Evolutionary conservation across 2,888 invertebrate genomes (phyloP).

Genomic region (Xestia ashworthii): DNA sequence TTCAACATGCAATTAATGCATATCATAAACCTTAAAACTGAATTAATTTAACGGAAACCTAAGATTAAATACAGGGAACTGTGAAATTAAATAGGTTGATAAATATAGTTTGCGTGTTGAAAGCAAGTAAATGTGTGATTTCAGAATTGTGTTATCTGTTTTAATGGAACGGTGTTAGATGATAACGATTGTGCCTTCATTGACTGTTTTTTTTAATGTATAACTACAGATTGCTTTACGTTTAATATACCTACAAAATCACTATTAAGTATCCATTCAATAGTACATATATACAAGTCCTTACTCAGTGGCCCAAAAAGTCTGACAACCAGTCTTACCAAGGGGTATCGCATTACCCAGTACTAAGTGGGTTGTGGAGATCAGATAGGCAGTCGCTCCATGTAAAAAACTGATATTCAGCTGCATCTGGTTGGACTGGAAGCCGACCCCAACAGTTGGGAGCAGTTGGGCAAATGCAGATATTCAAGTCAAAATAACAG

Average conservation of each 20-base stretch:
- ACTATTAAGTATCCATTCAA: no score
- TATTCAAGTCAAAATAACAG: not conserved
- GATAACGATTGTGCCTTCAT: not conserved
- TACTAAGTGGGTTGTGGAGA: no score
- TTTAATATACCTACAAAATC: no score
- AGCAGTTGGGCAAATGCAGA: no score
- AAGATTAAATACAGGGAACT: constrained; percentile 37
- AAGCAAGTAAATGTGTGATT: constrained; percentile 26
- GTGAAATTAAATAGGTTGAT: constrained; percentile 33
- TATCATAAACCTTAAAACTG: constrained; percentile 35
- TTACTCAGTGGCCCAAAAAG: no score
- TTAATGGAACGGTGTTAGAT: not conserved
- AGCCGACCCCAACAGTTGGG: no score
- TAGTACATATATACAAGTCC: no score
- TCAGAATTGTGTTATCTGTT: constrained; percentile 3
- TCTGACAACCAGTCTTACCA: no score
- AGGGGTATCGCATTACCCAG: no score
- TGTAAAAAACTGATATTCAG: no score
- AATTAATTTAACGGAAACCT: constrained; percentile 47
- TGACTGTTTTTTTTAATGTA: not conserved
- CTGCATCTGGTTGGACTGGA: no score
- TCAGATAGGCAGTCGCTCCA: no score
- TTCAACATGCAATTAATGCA: constrained; percentile 25
- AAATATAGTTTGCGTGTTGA: constrained; percentile 32
- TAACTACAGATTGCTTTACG: not conserved